Evolutionary conservation across 2,888 invertebrate genomes (phyloP).

Genomic region (Geotrupes spiniger): DNA sequence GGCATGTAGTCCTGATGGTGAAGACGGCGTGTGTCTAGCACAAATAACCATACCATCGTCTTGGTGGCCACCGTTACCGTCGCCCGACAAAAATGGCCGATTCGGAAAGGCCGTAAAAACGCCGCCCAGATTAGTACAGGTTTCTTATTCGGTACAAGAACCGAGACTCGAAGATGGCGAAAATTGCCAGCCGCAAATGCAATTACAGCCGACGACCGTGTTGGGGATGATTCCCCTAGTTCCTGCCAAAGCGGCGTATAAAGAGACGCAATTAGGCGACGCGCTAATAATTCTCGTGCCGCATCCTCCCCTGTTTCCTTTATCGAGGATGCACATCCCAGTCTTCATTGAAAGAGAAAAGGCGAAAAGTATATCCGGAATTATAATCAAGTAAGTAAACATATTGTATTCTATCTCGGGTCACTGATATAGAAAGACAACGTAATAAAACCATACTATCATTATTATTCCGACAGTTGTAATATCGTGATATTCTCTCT

Average conservation of each 20-base stretch:
- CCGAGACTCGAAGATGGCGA: constrained; percentile 66
- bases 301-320: constrained; percentile 83
- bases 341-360: constrained; percentile 78
- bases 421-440: no score
- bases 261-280: constrained; percentile 80
- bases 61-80: constrained; percentile 83
- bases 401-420: no score
- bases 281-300: constrained; percentile 83
- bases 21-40: constrained; percentile 89
- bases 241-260: constrained; percentile 76
- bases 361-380: constrained; percentile 66
- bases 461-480: no score
- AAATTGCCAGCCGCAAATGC: constrained; percentile 74
- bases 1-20: constrained; percentile 90
- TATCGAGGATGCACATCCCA: constrained; percentile 85
- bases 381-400: constrained; percentile 75
- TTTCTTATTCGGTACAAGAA: constrained; percentile 87
- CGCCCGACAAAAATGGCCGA: constrained; percentile 60
- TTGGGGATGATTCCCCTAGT: constrained; percentile 66
- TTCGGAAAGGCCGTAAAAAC: constrained; percentile 46
- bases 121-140: constrained; percentile 72
- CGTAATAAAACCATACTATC: no score
- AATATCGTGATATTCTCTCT: no score
- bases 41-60: constrained; percentile 78
- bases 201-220: constrained; percentile 59